These are phyloP conservation scores for Vidua macroura DNA, from an alignment of 2,113 vertebrate genomes.

Conservation along the genomic window DNA sequence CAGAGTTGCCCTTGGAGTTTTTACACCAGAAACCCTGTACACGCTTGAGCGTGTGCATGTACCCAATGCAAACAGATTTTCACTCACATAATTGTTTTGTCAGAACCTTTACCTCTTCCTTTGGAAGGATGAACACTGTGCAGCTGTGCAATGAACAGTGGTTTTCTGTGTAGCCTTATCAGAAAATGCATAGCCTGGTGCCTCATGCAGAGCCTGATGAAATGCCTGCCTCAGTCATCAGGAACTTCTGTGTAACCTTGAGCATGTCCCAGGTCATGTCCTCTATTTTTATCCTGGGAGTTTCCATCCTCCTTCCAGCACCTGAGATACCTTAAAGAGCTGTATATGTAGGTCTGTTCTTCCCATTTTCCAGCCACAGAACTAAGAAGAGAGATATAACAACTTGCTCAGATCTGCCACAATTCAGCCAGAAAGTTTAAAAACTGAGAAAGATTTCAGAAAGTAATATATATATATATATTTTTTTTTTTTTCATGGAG, in stretches of 20 bases:
- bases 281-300: not conserved
- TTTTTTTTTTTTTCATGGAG: not conserved
- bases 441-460: not conserved
- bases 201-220: not conserved
- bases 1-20: not conserved
- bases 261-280: not conserved
- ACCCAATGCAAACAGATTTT: not conserved
- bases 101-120: not conserved
- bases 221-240: not conserved
- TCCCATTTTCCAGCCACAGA: not conserved
- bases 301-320: not conserved
- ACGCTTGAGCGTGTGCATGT: accelerated
- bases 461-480: not conserved
- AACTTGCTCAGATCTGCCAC: not conserved
- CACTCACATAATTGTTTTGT: not conserved
- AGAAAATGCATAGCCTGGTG: not conserved
- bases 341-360: not conserved
- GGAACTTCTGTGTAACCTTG: not conserved
- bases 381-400: not conserved
- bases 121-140: not conserved
- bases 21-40: not conserved
- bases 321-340: not conserved
- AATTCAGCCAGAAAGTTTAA: not conserved
- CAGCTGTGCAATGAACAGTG: not conserved
- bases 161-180: not conserved